Conservation (phyloP, 2,797 vertebrate species). For the Hyperoplus immaculatus region DNA sequence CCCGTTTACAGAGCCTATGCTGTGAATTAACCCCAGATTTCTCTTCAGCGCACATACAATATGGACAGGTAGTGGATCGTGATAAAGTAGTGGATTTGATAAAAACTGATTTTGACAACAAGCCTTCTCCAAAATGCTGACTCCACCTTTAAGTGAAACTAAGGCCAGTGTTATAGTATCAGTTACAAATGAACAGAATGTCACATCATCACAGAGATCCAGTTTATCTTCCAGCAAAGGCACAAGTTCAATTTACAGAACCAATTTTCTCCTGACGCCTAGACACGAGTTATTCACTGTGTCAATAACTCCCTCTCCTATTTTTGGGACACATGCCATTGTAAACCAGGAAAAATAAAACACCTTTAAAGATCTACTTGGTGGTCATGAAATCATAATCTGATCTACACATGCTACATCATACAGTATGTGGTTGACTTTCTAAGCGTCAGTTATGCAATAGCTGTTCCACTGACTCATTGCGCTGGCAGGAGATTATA, state of each 20-base stretch:
- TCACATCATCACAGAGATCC: not conserved
- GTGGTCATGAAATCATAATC: slow-evolving; percentile 48
- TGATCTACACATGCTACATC: slow-evolving; percentile 56
- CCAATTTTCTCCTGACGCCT: slow-evolving; percentile 30
- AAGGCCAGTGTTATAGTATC: not conserved
- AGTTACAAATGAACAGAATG: slow-evolving; percentile 13
- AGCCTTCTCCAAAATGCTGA: too few species aligned
- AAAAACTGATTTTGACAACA: too few species aligned
- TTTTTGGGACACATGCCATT: slow-evolving; percentile 5
- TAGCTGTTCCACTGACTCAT: slow-evolving; percentile 69
- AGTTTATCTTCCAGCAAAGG: not conserved
- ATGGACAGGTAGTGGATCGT: too few species aligned
- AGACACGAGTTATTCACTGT: slow-evolving; percentile 17
- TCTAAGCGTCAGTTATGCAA: slow-evolving; percentile 62
- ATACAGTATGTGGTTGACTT: slow-evolving; percentile 41
- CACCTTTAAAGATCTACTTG: slow-evolving; percentile 10
- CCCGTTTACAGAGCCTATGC: too few species aligned
- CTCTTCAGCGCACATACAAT: too few species aligned
- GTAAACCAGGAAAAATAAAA: not conserved
- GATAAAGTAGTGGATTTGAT: too few species aligned
- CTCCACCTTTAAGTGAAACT: too few species aligned
- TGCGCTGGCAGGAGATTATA: slow-evolving; percentile 64
- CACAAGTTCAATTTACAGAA: slow-evolving; percentile 18
- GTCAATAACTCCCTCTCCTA: slow-evolving; percentile 7
- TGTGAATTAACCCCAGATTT: too few species aligned